A percentile compares a stretch with the other conserved stretches of the same genome.
phyloP scores from a whole-genome alignment of 2,113 vertebrate genomes.

The Chiloscyllium plagiosum region DNA sequence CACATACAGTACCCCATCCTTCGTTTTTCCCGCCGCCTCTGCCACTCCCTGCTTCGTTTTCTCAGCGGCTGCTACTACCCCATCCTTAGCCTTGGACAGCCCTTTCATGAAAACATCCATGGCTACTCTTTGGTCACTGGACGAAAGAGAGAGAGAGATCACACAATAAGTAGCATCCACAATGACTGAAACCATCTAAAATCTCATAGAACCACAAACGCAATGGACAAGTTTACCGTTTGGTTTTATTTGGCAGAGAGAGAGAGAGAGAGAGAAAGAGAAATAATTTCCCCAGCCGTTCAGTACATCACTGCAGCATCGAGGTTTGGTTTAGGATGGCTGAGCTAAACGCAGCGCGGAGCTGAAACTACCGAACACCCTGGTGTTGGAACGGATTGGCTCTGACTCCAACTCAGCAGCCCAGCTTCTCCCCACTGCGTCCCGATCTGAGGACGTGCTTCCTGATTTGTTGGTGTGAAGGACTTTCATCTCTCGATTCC shows the following conservation, averaged over 20 bases:
- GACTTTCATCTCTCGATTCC: slow-evolving; percentile 10
- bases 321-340: neutral
- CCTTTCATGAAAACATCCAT: slow-evolving; percentile 81
- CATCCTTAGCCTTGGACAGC: slow-evolving; percentile 75
- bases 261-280: neutral
- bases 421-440: neutral
- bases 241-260: neutral
- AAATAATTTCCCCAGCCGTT: neutral
- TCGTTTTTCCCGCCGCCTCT: slow-evolving; percentile 78
- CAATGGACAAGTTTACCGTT: neutral
- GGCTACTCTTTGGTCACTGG: slow-evolving; percentile 46
- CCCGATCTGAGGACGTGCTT: slow-evolving; percentile 12
- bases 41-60: slow-evolving; percentile 83
- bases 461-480: slow-evolving; percentile 3
- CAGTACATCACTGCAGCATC: slow-evolving; percentile 1
- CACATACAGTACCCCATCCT: slow-evolving; percentile 76
- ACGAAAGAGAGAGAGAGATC: slow-evolving; percentile 39
- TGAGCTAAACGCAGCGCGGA: too few species aligned
- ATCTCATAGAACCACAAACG: neutral
- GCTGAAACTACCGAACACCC: neutral
- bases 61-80: slow-evolving; percentile 73
- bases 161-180: neutral
- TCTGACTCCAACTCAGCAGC: neutral
- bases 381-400: neutral
- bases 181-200: neutral